phyloP scores from a whole-genome alignment of 2,888 invertebrate genomes.

The Andrena minutula region DNA sequence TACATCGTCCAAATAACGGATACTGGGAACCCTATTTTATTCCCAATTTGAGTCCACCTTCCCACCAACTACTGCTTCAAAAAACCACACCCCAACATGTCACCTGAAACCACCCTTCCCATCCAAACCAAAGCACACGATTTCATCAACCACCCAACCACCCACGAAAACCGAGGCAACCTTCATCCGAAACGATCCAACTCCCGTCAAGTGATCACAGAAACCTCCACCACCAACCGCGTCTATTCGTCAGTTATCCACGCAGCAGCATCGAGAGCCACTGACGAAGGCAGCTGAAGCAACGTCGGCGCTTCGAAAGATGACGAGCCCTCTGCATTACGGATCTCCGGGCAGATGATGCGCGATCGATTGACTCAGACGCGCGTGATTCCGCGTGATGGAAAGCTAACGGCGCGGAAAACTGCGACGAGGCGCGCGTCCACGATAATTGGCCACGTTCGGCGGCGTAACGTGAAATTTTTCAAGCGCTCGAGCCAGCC shows the following conservation, averaged over 20 bases:
- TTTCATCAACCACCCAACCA: no score
- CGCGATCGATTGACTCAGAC: conserved; percentile 19
- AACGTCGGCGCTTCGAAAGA: neutral
- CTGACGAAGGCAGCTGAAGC: neutral
- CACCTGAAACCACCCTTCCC: no score
- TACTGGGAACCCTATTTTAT: no score
- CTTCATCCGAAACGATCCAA: no score
- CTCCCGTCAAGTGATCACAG: no score
- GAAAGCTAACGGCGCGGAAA: neutral
- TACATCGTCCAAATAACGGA: no score
- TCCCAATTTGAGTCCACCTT: no score
- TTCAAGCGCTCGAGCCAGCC: conserved; percentile 60
- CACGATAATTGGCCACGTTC: conserved; percentile 65
- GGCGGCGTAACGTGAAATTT: conserved; percentile 70
- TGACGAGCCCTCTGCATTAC: neutral
- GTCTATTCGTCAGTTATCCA: neutral
- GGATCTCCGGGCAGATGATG: neutral
- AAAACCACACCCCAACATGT: no score
- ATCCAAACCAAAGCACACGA: no score
- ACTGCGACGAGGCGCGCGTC: conserved; percentile 14
- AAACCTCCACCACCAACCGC: no score
- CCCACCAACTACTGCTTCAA: no score
- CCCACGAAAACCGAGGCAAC: no score
- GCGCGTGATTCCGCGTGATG: neutral
- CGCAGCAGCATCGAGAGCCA: neutral